Base-by-base conservation (phyloP, 2,113 vertebrate genomes). In the Peromyscus maniculatus region DNA sequence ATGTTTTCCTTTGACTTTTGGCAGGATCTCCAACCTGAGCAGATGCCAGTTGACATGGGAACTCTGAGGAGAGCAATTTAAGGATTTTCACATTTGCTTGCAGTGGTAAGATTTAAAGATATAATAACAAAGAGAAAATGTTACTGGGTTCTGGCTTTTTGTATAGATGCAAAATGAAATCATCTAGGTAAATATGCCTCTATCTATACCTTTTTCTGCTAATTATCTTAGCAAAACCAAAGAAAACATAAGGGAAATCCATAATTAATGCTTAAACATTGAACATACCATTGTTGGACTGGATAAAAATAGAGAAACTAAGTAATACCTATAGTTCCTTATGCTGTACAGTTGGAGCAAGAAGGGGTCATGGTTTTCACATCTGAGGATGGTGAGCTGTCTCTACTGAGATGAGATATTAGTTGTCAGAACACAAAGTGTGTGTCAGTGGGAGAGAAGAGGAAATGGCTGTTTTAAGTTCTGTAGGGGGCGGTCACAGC, bases 1-100 rank as follows among this genome's bases (percentile, higher is more conserved):
- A 97, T 96, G 89, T 98, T 98, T 98, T 97, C 89, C 93, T 98
- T 97, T 98, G 97, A 97, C 97, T 99, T 98, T 98, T 98, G 98
- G 97, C 98, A 99, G 99, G 97, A 97, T 98, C 96, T 86, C 88
- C 87, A 93, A 82, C 84, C 97, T 97, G 98, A 98, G 93, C 93
- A 94, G 24, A 62, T 96, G 98, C 98, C 98, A 97, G 95, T 72
- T 96, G 97, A 94, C 89, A 97, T 97, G 97, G 96, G 95, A 98
- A 97, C 97, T 96, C 96, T 69, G 98, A 98, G 97, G 97, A 97
- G 98, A 97, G 91, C 95, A 93, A 89, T 98, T 98, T 98, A 98
- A 98, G 98, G 97, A 98, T 98, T 98, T 98, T 98, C 97, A 89
- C 94, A 2, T 98, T 97, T 3, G 0, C 93, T 95, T 98, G 96